Conservation (phyloP, 1,140 invertebrate genomes). For the Orchesella cincta region DNA sequence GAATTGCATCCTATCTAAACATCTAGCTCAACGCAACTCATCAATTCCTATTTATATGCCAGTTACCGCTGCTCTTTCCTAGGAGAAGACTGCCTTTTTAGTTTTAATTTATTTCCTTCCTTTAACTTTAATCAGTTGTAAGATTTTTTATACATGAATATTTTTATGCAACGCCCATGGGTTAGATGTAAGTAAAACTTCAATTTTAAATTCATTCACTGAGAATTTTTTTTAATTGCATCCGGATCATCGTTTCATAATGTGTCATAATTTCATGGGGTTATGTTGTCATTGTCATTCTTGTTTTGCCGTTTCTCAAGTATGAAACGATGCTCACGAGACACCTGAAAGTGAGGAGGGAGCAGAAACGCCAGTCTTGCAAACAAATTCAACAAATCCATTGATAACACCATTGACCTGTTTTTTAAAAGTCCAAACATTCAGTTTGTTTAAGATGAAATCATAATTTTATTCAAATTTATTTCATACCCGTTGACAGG, state of each 20-base stretch:
- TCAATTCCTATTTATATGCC: background rate
- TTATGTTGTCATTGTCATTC: background rate
- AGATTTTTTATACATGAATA: background rate
- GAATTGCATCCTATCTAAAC: background rate
- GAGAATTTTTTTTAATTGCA: background rate
- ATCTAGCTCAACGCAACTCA: background rate
- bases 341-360: background rate
- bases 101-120: background rate
- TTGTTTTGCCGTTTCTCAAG: background rate
- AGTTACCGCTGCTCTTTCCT: background rate
- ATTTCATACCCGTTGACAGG: constrained; percentile 2
- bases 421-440: no score
- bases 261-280: background rate
- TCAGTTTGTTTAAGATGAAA: background rate
- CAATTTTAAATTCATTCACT: background rate
- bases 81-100: background rate
- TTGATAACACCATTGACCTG: background rate
- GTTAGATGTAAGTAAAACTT: background rate
- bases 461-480: background rate
- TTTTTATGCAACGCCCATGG: background rate
- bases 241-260: background rate
- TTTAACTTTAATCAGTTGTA: background rate
- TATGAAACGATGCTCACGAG: background rate
- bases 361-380: constrained; percentile 13
- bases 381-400: constrained; percentile 3